A percentile compares a stretch with the other conserved stretches of the same genome.
Evolutionary conservation across 2,113 vertebrate genomes (phyloP).

Genomic region (Ovis canadensis): DNA sequence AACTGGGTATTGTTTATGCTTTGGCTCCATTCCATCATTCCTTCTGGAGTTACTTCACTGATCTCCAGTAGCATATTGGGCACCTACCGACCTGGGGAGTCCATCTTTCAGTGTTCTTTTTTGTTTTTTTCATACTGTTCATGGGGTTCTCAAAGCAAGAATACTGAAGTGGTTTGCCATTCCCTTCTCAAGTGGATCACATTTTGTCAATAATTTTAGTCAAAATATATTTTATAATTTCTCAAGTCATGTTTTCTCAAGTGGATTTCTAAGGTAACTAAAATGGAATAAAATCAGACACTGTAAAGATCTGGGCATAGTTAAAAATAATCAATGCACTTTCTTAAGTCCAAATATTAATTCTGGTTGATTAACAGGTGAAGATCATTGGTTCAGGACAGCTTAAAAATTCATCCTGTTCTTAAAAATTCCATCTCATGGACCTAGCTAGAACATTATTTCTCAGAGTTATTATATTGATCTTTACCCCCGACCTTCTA

Average conservation of each 20-base stretch:
- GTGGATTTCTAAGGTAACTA: neutral
- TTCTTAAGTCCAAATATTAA: neutral
- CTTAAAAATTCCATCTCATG: neutral
- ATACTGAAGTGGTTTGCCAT: neutral
- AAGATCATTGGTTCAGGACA: neutral
- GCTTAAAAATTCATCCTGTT: neutral
- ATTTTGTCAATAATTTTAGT: neutral
- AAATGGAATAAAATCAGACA: neutral
- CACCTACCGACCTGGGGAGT: neutral
- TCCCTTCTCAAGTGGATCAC: neutral
- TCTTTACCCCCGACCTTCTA: neutral
- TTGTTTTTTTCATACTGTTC: neutral
- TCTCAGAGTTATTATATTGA: neutral
- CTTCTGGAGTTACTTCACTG: neutral
- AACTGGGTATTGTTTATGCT: neutral
- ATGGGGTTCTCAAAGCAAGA: neutral
- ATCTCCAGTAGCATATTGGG: neutral
- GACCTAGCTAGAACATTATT: neutral
- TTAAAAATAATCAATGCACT: neutral
- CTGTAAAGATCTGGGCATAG: neutral
- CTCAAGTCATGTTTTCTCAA: neutral
- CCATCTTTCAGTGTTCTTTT: neutral
- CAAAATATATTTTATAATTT: neutral
- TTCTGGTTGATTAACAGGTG: neutral
- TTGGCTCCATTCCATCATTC: neutral